A percentile compares a stretch with the other conserved stretches of the same genome.
These are phyloP conservation scores for Corythornis vintsioides DNA, from an alignment of 2,113 vertebrate species.

Conservation along the genomic window DNA sequence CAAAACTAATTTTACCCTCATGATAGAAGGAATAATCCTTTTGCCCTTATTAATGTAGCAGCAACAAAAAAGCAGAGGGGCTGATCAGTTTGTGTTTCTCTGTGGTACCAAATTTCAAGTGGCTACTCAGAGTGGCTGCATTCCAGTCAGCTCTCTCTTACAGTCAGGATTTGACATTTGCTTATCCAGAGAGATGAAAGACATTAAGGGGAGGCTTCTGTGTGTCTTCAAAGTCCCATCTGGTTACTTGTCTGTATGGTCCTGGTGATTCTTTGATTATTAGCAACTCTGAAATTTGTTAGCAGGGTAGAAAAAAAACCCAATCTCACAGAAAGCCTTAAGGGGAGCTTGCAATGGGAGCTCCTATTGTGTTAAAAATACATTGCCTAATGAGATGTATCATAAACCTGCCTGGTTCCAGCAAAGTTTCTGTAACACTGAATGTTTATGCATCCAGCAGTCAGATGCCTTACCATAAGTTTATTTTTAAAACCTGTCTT, in stretches of 20 bases:
- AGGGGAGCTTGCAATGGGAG: neutral
- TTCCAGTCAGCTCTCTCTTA: neutral
- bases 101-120: neutral
- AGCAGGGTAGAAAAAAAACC: neutral
- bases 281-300: neutral
- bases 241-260: neutral
- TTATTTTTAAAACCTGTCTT: conserved; percentile 28
- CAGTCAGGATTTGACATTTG: neutral
- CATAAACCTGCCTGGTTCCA: neutral
- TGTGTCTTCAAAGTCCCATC: neutral
- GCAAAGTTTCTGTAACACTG: neutral
- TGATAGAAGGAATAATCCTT: neutral
- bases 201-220: neutral
- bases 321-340: neutral
- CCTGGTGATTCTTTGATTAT: neutral
- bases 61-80: neutral
- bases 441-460: neutral
- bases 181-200: neutral
- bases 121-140: neutral
- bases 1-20: neutral
- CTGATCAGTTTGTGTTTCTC: neutral
- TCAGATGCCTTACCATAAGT: neutral
- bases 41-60: neutral
- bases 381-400: neutral
- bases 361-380: conserved; percentile 23